These are phyloP conservation scores for Patella pellucida DNA, from an alignment of 2,888 invertebrate species.

Conservation along the genomic window DNA sequence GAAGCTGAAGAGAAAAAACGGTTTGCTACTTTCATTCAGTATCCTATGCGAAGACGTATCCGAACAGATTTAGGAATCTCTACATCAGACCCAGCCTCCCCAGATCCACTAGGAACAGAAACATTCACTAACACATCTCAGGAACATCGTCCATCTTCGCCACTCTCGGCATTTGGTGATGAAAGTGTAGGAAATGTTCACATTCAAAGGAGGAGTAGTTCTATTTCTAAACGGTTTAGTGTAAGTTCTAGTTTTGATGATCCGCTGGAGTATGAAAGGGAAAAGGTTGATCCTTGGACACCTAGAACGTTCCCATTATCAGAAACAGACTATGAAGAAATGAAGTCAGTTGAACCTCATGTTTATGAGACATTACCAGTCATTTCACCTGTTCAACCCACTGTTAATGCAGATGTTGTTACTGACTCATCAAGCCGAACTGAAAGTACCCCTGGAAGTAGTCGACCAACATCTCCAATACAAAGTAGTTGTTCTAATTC, in stretches of 20 bases:
- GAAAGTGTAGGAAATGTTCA: constrained; percentile 14
- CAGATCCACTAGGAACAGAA: background rate
- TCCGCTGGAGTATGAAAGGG: constrained; percentile 28
- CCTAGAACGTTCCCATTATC: constrained; percentile 59
- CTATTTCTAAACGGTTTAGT: constrained; percentile 24
- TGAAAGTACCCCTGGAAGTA: constrained; percentile 31
- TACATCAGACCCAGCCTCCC: background rate
- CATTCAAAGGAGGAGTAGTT: constrained; percentile 45
- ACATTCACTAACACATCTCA: background rate
- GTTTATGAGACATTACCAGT: constrained; percentile 2
- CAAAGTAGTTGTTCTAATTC: constrained; percentile 54
- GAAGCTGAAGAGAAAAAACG: constrained; percentile 84
- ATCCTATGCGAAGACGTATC: constrained; percentile 53
- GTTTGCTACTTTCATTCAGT: constrained; percentile 58
- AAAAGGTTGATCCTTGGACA: constrained; percentile 54
- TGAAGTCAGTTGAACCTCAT: constrained; percentile 46
- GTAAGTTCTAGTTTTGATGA: constrained; percentile 38
- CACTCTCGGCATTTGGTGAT: constrained; percentile 17
- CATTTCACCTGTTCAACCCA: constrained; percentile 29
- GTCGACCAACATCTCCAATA: constrained; percentile 50
- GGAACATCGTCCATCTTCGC: background rate
- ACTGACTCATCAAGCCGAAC: constrained; percentile 20
- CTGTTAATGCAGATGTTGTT: constrained; percentile 19
- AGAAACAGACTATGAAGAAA: constrained; percentile 53
- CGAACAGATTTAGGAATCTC: constrained; percentile 39